Evolutionary conservation across 2,797 vertebrate species (phyloP).

Genomic region (Muscicapa striata): DNA sequence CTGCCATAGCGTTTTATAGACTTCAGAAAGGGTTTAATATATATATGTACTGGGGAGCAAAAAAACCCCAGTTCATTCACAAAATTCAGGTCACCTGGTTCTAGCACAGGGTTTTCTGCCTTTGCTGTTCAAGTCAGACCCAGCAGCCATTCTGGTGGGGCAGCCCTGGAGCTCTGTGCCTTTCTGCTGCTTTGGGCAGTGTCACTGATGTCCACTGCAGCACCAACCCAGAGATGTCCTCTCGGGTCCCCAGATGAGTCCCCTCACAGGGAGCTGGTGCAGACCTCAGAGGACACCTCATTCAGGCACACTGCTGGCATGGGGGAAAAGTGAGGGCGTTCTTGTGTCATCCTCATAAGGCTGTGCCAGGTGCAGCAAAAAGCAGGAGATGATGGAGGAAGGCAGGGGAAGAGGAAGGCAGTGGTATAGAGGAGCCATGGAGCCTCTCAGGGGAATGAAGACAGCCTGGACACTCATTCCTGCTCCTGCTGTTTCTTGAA

Average conservation of each 20-base stretch:
- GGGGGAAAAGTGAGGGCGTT: background rate
- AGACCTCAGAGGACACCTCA: background rate
- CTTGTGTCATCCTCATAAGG: background rate
- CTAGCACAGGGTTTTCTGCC: background rate
- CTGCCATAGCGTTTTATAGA: background rate
- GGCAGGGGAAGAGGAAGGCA: background rate
- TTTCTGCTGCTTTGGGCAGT: background rate
- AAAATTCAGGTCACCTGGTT: background rate
- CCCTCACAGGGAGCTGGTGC: rapidly evolving
- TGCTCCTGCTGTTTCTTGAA: background rate
- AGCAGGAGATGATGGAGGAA: background rate
- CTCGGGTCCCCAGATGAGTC: rapidly evolving
- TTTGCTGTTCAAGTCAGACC: background rate
- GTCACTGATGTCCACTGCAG: background rate
- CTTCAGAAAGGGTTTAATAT: background rate
- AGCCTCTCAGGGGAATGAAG: background rate
- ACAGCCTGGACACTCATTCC: background rate
- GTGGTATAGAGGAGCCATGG: background rate
- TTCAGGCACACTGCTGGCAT: background rate
- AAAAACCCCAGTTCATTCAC: background rate
- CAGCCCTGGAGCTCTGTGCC: background rate
- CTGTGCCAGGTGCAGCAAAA: background rate
- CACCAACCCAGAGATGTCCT: background rate
- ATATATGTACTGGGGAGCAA: background rate
- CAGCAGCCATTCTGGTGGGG: background rate